Evolutionary conservation across 2,797 vertebrate genomes (phyloP).

Genomic region (Aplochiton taeniatus): DNA sequence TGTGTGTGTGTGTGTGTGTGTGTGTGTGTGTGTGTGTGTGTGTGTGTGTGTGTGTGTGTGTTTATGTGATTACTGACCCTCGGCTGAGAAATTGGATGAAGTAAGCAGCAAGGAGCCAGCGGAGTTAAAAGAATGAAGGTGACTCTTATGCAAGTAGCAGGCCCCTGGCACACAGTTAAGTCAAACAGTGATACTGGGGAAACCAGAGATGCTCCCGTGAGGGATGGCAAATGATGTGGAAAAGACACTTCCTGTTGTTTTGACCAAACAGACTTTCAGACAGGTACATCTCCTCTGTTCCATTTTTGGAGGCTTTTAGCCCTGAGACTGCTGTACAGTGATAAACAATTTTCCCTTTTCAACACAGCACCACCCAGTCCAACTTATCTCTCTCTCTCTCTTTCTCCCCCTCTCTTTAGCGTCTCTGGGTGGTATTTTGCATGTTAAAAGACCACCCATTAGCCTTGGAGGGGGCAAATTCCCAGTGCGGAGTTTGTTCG

Average conservation of each 20-base stretch:
- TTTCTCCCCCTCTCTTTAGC: constrained; percentile 15
- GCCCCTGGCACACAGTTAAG: constrained; percentile 49
- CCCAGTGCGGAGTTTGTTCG: constrained; percentile 57
- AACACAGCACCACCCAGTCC: constrained; percentile 18
- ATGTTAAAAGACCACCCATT: constrained; percentile 78
- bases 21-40: constrained; percentile 17
- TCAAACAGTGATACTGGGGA: constrained; percentile 16
- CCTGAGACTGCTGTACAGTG: not conserved
- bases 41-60: not conserved
- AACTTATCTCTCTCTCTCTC: constrained; percentile 27
- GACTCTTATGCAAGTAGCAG: constrained; percentile 37
- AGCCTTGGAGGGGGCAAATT: constrained; percentile 62
- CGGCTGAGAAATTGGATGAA: constrained; percentile 21
- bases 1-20: constrained; percentile 3
- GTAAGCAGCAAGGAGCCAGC: constrained; percentile 31
- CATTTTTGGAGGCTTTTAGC: constrained; percentile 47
- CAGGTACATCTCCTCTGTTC: constrained; percentile 52
- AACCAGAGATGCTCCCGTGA: constrained; percentile 29
- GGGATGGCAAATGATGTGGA: constrained; percentile 41
- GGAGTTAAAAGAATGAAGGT: constrained; percentile 18
- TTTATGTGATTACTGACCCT: not conserved
- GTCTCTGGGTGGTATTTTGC: constrained; percentile 64
- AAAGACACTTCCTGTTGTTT: constrained; percentile 60
- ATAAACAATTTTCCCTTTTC: too few relatives aligned
- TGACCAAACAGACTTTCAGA: constrained; percentile 61